Base-by-base conservation (phyloP, 2,888 invertebrate genomes). In the Psylliodes chrysocephalus region DNA sequence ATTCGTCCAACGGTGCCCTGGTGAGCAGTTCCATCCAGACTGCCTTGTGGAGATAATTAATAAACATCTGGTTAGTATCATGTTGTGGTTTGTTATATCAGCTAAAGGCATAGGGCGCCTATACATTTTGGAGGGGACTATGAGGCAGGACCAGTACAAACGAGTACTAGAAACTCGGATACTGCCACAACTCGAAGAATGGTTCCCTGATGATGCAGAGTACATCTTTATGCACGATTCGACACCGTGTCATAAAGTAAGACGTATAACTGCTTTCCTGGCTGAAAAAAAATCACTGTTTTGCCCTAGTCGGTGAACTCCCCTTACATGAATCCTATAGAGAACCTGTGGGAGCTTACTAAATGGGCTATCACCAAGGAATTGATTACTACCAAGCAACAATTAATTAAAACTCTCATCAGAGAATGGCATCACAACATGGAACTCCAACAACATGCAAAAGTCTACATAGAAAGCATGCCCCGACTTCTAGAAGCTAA, bases 71-170 rank as follows among this genome's bases (percentile, higher is more conserved):
- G 22, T 63, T 12, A 25, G 51, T 30, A 52, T 63, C n/a, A 71
- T 67, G 66, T 51, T 68, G 15, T 70, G 66, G 70, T 66, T 62
- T 7, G 68, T 70, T 3, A 71, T 70, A 14, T 49, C 55, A 15
- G 54, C 56, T 8, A 69, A 70, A 46, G 69, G 63, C 12, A 69
- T 63, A 17, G 69, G 69, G 18, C 49, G 66, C 12, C 60, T 69
- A 6, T 69, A 70, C 38, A 53, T 70, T 14, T 68, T 70, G 7
- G 55, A 69, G 57, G 61, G 63, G 4, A 71, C 59, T 7, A 68
- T 71, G 68, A 49, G 54, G 22, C 68, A 72, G 46, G 66, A 67
- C 30, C 66, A 70, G 52, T 70, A 72, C 19, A 61, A 55, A 51
- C 57, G 46, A 46, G 63, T 69, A 14, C 57, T 70, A 12, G 62